Evolutionary conservation across 2,113 vertebrate species (phyloP).

Genomic region (Terrapene triunguis): DNA sequence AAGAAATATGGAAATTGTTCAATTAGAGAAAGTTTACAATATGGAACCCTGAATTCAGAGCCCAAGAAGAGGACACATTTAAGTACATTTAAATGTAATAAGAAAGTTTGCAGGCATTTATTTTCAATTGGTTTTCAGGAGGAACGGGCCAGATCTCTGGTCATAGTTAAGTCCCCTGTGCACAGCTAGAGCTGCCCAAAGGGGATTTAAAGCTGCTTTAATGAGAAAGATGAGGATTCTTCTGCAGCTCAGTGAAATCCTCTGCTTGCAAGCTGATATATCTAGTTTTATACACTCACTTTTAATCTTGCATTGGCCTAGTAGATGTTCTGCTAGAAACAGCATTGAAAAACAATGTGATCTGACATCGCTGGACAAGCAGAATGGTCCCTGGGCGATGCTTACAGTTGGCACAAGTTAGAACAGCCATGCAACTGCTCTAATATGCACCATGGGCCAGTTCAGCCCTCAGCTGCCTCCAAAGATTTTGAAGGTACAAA

Average conservation of each 20-base stretch:
- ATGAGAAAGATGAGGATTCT: neutral
- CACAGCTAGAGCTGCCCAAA: neutral
- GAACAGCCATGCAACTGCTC: neutral
- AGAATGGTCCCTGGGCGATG: neutral
- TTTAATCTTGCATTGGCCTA: neutral
- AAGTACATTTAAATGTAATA: neutral
- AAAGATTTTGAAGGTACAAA: neutral
- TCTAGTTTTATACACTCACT: neutral
- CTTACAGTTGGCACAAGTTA: neutral
- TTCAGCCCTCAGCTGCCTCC: fast-evolving
- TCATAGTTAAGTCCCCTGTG: neutral
- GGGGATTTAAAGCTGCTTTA: neutral
- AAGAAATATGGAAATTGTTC: neutral
- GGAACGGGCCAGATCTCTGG: neutral
- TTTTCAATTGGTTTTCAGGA: neutral
- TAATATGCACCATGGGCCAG: neutral
- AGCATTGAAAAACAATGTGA: neutral
- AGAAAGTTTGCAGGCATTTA: neutral
- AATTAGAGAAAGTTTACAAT: neutral
- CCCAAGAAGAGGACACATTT: neutral
- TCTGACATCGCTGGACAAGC: neutral
- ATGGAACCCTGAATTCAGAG: neutral
- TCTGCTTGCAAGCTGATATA: neutral
- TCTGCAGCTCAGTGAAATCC: neutral
- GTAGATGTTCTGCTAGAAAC: neutral